Evolutionary conservation across 30 jellyfish, hydroid and myxozoan genomes (phyloP), one percentile per base, ranked within the genome.

Genomic region (Aurelia coerulea): DNA sequence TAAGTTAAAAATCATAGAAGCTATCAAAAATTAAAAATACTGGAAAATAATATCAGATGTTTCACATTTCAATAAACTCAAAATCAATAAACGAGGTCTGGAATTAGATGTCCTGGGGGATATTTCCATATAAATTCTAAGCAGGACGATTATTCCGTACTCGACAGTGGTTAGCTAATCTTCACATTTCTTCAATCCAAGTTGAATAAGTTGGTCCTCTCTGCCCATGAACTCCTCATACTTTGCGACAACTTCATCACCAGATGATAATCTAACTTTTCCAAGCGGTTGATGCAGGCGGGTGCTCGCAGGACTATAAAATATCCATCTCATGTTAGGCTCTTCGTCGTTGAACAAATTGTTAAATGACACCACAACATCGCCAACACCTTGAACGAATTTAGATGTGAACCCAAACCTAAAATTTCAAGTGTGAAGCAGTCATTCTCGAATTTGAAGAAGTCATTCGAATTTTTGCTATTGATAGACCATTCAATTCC

Each of bases 171-270:
- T 39, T 39, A 39, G 6, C 51, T 39, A 39, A 39, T 39, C 51
- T 3, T 39, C 51, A 39, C 6, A 46, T 46, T 46, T 46, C 15
- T 46, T 74, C 60, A 78, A 35, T 13, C 97, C 97, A 41, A 74
- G 78, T 68, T 89, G 97, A 17, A 69, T 70, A 31, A 66, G 67
- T 65, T 89, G 97, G 77, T 89, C 97, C 31, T 89, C 97, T 10
- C 90, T 66, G 53, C 49, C 74, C 18, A 35, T 79, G 11, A 84
- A 80, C 67, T 63, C 74, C 63, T 89, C 97, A 58, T 89, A 89
- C 66, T 92, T 56, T 3, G 92, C 92, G 19, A 89, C 85, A 18
- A 89, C 86, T 62, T 89, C 97, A n/a, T 71, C 89, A 1, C 97
- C 97, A 4, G 87, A 70, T 7, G 97, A 62, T 29, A 89, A 63